Percentiles rank a stretch among this genome's conserved stretches.
Evolutionary conservation across 92 coral and sea anemone species (phyloP).

Genomic region (Porites cylindrica): DNA sequence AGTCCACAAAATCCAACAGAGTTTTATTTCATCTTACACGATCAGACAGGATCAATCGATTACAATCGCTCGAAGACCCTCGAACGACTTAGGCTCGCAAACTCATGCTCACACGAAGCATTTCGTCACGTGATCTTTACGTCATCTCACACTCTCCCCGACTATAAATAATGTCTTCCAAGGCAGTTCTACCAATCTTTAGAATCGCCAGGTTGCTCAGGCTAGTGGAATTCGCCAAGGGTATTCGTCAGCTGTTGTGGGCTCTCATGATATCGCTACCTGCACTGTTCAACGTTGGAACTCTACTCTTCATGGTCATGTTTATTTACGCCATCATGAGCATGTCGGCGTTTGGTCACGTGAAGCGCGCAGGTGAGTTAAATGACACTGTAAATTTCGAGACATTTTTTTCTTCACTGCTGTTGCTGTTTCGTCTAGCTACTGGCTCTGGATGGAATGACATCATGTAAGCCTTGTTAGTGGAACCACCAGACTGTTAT

Average conservation of each 20-base stretch:
- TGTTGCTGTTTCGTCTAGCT: slow-evolving; percentile 88
- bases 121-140: no score
- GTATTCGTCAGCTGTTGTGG: slow-evolving; percentile 84
- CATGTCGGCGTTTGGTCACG: slow-evolving; percentile 90
- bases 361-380: slow-evolving; percentile 82
- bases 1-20: no score
- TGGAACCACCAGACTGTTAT: slow-evolving; percentile 91
- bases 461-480: slow-evolving; percentile 77
- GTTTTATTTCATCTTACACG: no score
- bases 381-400: slow-evolving; percentile 90
- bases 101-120: no score
- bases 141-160: no score
- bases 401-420: slow-evolving; percentile 80
- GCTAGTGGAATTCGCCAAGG: slow-evolving; percentile 90
- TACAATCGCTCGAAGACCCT: no score
- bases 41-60: no score
- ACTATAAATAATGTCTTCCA: no score
- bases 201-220: slow-evolving; percentile 91
- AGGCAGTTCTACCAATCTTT: slow-evolving; percentile 77
- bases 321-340: slow-evolving; percentile 92
- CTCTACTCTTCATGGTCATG: slow-evolving; percentile 86
- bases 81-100: no score
- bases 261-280: slow-evolving; percentile 92
- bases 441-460: slow-evolving; percentile 98
- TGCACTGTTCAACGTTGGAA: slow-evolving; percentile 92